Conservation (phyloP, 2,888 invertebrate species). For the Globia sparganii region DNA sequence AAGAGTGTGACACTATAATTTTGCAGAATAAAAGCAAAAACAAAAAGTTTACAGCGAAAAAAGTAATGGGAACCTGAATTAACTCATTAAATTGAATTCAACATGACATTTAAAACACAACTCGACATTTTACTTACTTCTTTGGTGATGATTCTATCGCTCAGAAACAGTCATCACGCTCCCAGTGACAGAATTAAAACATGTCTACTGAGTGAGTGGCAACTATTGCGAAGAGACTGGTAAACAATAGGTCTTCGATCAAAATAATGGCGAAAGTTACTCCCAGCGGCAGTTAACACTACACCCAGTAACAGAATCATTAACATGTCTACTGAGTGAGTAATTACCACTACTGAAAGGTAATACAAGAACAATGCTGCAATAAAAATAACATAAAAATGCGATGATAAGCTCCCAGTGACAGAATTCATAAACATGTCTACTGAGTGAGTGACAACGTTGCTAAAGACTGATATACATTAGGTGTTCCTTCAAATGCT, state of each 20-base stretch:
- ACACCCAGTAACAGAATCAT: conserved; percentile 53
- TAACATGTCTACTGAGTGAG: conserved; percentile 50
- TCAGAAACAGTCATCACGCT: conserved; percentile 20
- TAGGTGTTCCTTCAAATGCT: too few relatives aligned
- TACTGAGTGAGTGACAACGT: conserved; percentile 33
- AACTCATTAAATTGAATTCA: background rate
- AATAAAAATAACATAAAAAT: background rate
- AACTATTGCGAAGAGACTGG: too few relatives aligned
- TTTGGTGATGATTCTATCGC: background rate
- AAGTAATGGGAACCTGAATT: background rate
- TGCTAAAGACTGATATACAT: background rate
- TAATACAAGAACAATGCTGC: background rate
- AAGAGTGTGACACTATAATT: background rate
- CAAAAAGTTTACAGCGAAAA: background rate
- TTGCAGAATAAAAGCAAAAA: background rate
- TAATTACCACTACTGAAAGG: background rate
- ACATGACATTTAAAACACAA: background rate
- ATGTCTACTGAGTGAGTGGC: conserved; percentile 52
- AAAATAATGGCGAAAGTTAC: background rate
- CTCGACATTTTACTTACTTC: background rate
- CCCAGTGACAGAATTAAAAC: conserved; percentile 59
- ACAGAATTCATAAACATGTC: conserved; percentile 66
- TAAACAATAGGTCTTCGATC: too few relatives aligned
- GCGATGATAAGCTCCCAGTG: conserved; percentile 61
- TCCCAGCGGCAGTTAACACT: background rate